Base-by-base conservation (phyloP, 2,888 invertebrate genomes). In the Campopleginae sp. region DNA sequence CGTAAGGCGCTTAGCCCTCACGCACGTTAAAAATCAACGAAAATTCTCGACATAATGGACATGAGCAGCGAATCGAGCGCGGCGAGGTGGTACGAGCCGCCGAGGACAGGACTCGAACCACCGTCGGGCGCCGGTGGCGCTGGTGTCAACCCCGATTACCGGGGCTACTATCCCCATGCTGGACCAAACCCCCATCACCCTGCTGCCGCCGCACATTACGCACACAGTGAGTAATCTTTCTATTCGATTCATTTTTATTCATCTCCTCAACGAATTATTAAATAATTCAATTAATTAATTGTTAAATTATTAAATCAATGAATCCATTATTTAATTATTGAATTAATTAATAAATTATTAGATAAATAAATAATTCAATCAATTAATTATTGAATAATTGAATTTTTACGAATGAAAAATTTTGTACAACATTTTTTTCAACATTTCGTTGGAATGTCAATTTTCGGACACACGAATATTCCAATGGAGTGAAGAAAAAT, bases 1-100 rank as follows among this genome's bases (percentile, higher is more conserved):
- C 80, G 86, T 65, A 71, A 84, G 80, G 87, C 88, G 85, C 85
- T 72, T 66, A 44, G 82, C 63, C 63, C 79, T 80, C 71, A 78
- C 83, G 86, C 84, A 82, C 78, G 82, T 82, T 82, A 88, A 89
- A 88, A 89, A 78, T 86, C 82, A 81, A 82, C 87, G 84, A 91
- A 90, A 89, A 92, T 90, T 91, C 88, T 90, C 89, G 90, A 90
- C 92, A 92, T 86, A 88, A 93, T 94, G 93, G 93, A 94, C 91
- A 94, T 93, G 93, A 93, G 93, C 91, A 94, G 93, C 92, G 93
- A 93, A 90, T 93, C 93, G 88, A 93, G 92, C 89, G 91, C 93
- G 90, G 92, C 93, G 85, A 92, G 93, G 88, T 94, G 93, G 93
- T 94, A 94, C 90, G 93, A 93, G 88, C 93, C 93, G 85, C 93